phyloP scores from a whole-genome alignment of 1,140 invertebrate species.

The Popillia japonica region DNA sequence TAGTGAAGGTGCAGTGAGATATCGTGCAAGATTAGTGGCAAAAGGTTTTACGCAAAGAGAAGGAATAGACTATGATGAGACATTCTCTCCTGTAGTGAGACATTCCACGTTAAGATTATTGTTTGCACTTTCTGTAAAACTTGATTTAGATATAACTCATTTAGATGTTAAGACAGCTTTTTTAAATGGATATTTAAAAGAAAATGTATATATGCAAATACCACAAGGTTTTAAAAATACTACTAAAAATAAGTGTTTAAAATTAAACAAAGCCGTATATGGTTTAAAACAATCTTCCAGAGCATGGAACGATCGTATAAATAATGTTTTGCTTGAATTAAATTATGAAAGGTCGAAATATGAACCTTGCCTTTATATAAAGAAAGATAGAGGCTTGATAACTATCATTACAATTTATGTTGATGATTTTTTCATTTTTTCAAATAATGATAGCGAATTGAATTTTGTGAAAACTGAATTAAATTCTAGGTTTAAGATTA shows the following conservation, averaged over 20 bases:
- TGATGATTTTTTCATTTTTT: too few relatives aligned
- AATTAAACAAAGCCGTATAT: background rate
- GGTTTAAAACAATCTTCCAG: background rate
- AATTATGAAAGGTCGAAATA: too few relatives aligned
- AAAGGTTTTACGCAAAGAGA: constrained; percentile 58
- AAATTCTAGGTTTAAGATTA: too few relatives aligned
- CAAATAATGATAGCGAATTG: too few relatives aligned
- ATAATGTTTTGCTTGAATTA: too few relatives aligned
- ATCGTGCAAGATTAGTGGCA: constrained; percentile 57
- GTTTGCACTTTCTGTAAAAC: constrained; percentile 44
- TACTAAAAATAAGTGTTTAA: too few relatives aligned
- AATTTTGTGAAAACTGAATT: too few relatives aligned
- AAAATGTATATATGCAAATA: constrained; percentile 58
- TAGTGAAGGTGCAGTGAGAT: constrained; percentile 51
- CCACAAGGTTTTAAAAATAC: too few relatives aligned
- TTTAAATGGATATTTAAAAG: constrained; percentile 55
- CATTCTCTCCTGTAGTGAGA: constrained; percentile 56
- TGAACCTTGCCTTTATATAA: too few relatives aligned
- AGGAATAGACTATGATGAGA: constrained; percentile 58
- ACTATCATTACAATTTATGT: too few relatives aligned
- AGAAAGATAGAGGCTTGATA: too few relatives aligned
- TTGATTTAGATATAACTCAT: constrained; percentile 44
- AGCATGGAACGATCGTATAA: background rate
- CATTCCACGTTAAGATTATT: constrained; percentile 56
- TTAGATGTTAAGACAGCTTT: constrained; percentile 61